Base-by-base conservation (phyloP, 2,888 invertebrate genomes). In the Trichogramma evanescens region DNA sequence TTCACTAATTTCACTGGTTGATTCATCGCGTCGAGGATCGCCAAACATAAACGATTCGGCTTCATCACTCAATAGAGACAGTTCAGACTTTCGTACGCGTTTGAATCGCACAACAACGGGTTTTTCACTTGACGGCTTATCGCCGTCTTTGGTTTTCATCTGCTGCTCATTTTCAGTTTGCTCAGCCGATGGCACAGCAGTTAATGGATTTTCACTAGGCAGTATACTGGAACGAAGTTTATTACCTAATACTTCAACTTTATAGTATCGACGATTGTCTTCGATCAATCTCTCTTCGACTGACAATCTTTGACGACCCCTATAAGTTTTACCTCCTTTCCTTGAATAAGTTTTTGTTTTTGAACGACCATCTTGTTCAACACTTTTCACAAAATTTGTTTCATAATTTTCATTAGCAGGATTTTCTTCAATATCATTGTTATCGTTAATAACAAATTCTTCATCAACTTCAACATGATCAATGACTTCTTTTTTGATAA, bases 31-130 rank as follows among this genome's bases (percentile, higher is more conserved):
- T 67, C 84, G 86, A 0, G 91, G 88, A 61, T 81, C 81, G 4
- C 81, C 80, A 72, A 93, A 93, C 85, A 93, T 87, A 72, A 93
- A 93, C 68, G 89, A 91, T 70, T 91, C 91, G 0, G 93, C 93
- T 74, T 93, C 92, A 68, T 91, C 89, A 70, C 90, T 91, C 53
- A 93, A 77, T 54, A 87, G 83, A 0, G 87, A 85, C 54, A 92
- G 72, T 74, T 91, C 90, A 0, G 89, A 87, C 54, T 85, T 84
- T 4, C 90, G 81, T 13, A 90, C 84, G 65, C 89, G 88, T 56
- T 86, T 84, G 69, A 90, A 89, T 70, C 89, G 88, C 0, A 90
- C 89, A 38, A 89, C 88, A 40, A 89, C 80, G 1, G 85, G 77
- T 54, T 79, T 78, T 50, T 79, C 76, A 69, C 78, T 72, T 60